phyloP scores from a whole-genome alignment of 2,113 vertebrate genomes.

The Paedocypris sp. region DNA sequence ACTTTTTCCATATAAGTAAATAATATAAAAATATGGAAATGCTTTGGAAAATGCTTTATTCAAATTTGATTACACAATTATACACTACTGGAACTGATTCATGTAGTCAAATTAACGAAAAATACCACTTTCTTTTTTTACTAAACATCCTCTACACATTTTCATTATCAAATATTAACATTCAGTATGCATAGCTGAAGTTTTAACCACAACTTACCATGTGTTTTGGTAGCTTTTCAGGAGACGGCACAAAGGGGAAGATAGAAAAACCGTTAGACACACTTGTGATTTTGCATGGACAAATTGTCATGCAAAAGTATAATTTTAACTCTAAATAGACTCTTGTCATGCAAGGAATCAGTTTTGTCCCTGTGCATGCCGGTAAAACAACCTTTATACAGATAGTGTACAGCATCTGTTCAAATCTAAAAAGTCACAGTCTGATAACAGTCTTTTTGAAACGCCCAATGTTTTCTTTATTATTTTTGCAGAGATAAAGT shows the following conservation, averaged over 20 bases:
- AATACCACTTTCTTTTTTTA: too few species aligned
- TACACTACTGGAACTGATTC: too few species aligned
- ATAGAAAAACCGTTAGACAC: slow-evolving; percentile 63
- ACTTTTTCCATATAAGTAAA: too few species aligned
- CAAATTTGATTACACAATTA: too few species aligned
- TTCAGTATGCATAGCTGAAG: not conserved
- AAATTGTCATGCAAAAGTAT: slow-evolving; percentile 60
- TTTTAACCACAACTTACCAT: slow-evolving; percentile 86
- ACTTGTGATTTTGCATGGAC: slow-evolving; percentile 79
- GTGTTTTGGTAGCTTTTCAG: slow-evolving; percentile 73
- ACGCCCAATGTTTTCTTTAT: slow-evolving; percentile 44
- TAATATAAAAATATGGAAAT: too few species aligned
- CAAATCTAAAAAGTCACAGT: slow-evolving; percentile 52
- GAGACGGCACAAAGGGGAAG: slow-evolving; percentile 53
- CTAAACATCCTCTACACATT: too few species aligned
- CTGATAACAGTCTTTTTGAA: slow-evolving; percentile 36
- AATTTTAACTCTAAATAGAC: slow-evolving; percentile 20
- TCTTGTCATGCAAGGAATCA: slow-evolving; percentile 57
- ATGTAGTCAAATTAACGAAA: too few species aligned
- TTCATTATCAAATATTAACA: not conserved
- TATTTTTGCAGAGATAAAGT: slow-evolving; percentile 38
- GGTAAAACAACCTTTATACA: slow-evolving; percentile 23
- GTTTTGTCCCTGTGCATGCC: slow-evolving; percentile 57
- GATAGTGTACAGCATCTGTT: slow-evolving; percentile 53
- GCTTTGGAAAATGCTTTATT: too few species aligned